Base-by-base conservation (phyloP, 2,888 invertebrate genomes). In the Lagria hirta region DNA sequence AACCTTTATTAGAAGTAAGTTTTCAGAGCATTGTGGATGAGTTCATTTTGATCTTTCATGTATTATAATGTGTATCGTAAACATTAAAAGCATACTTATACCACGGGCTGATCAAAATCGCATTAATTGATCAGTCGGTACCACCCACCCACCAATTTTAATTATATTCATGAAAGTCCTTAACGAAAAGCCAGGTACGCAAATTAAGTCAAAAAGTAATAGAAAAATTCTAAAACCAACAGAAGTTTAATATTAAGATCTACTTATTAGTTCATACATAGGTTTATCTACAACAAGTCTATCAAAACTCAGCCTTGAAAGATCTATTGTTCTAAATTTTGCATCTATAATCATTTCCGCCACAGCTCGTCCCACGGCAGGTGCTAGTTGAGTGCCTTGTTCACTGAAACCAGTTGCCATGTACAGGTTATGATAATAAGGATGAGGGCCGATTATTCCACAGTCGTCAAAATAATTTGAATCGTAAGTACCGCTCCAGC, bases 371-470 rank as follows among this genome's bases (percentile, higher is more conserved):
- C 96, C 99, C 12, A 94, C 84, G 0, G 93, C 97, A n/a, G 96
- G 86, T 2, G 94, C 81, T 69, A 96, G 94, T 72, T 95, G 93
- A 52, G 93, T 73, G 83, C 88, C 88, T 69, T 92, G 86, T 14
- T 91, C 92, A 65, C 93, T 93, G 71, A 97, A 97, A 23, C 99
- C 99, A 48, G 91, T 83, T 3, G 94, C 93, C 61, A 97, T 78
- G 49, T 80, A 80, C 26, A 99, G 66, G 73, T 97, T 96, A 11
- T 73, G 73, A 62, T 88, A 84, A 61, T 85, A 83, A 0, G 95
- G 91, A 77, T 97, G 96, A 1, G 76, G 73, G 1, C 98, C 96
- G 54, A 98, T 74, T 38, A 99, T 85, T 10, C 93, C 93, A 66
- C 89, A 89, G 64, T 91, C 87, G 70, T 99, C 99, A 65, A 84